These are phyloP conservation scores for Rhodinocichla rosea DNA, from an alignment of 2,113 vertebrate genomes.

Conservation along the genomic window DNA sequence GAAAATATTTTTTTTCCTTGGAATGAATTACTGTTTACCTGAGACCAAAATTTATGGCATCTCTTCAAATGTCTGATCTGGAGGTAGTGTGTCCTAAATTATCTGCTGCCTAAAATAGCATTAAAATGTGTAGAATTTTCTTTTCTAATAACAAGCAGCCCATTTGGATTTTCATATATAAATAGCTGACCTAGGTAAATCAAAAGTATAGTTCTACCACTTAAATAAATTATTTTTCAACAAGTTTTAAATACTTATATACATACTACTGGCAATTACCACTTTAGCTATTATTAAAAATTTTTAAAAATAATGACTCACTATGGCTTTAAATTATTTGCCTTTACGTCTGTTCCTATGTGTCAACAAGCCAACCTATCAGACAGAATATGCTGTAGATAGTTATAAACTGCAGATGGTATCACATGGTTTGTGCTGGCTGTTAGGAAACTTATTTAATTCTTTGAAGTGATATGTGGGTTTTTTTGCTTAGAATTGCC, in stretches of 20 bases:
- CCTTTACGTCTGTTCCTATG: background rate
- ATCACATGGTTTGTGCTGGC: background rate
- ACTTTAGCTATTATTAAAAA: background rate
- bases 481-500: background rate
- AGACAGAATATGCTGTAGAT: background rate
- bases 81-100: background rate
- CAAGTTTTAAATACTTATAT: background rate
- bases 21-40: background rate
- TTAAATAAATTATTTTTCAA: background rate
- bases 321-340: background rate
- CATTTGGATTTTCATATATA: background rate
- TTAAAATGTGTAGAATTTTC: background rate
- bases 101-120: background rate
- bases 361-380: background rate
- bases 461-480: background rate
- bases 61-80: background rate
- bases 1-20: background rate
- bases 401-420: background rate
- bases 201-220: background rate
- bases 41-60: background rate
- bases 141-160: background rate
- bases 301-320: fast-evolving
- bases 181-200: background rate
- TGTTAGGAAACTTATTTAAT: background rate
- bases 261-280: background rate